Conservation (phyloP, 2,797 vertebrate genomes). For the Rhyacichthys aspro region DNA sequence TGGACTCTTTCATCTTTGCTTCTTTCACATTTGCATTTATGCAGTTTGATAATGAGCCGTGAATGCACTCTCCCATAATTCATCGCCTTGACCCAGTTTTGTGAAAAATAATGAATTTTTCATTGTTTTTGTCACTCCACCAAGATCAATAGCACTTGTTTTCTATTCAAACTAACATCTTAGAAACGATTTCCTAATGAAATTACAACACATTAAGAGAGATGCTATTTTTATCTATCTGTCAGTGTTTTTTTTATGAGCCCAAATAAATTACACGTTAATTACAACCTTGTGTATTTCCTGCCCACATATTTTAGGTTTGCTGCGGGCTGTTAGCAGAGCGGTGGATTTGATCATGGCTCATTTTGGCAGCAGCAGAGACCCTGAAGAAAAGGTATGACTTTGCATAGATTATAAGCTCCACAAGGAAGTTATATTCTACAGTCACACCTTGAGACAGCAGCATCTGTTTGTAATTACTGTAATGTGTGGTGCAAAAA, state of each 20-base stretch:
- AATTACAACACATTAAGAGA: not conserved
- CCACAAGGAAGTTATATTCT: slow-evolving; percentile 8
- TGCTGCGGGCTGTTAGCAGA: slow-evolving; percentile 91
- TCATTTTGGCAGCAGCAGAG: slow-evolving; percentile 92
- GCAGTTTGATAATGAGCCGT: slow-evolving; percentile 35
- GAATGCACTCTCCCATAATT: slow-evolving; percentile 16
- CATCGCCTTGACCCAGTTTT: slow-evolving; percentile 36
- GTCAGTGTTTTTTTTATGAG: not conserved
- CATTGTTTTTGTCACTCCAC: not conserved
- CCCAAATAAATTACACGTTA: slow-evolving; percentile 7
- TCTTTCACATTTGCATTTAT: slow-evolving; percentile 34
- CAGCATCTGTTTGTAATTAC: too few species aligned
- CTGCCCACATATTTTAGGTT: slow-evolving; percentile 65
- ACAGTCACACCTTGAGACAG: slow-evolving; percentile 28
- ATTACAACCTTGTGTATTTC: not conserved
- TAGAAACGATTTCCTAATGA: not conserved
- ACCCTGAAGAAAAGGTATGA: slow-evolving; percentile 91
- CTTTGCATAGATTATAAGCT: slow-evolving; percentile 5
- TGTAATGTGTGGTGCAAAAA: not conserved
- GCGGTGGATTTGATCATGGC: slow-evolving; percentile 94
- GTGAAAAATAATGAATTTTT: slow-evolving; percentile 4
- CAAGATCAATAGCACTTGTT: too few species aligned
- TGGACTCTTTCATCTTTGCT: slow-evolving; percentile 37
- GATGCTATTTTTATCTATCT: not conserved
- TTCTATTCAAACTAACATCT: not conserved